phyloP scores from a whole-genome alignment of 2,113 vertebrate species.

The Cryptotis parvus region DNA sequence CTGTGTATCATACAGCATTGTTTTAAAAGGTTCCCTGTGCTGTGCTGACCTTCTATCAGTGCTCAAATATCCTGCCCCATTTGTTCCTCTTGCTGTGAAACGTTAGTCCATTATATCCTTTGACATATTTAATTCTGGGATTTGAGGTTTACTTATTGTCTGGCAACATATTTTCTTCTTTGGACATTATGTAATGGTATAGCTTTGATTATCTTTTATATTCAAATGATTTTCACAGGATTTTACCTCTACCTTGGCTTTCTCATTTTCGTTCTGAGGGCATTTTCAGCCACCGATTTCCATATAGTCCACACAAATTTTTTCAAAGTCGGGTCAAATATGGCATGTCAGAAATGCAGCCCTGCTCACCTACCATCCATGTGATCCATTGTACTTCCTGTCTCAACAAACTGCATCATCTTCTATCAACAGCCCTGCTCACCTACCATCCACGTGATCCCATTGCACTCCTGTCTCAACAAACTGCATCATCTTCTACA shows the following conservation, averaged over 20 bases:
- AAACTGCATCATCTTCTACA: conserved; percentile 30
- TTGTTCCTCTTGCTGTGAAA: not conserved
- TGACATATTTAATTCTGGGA: conserved; percentile 1
- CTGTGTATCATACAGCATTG: not conserved
- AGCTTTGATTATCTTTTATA: conserved; percentile 5
- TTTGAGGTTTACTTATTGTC: not conserved
- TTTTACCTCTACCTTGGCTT: not conserved
- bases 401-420: conserved; percentile 10
- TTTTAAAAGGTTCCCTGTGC: not conserved
- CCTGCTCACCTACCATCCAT: not conserved
- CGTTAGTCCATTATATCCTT: not conserved
- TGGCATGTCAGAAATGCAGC: conserved; percentile 42
- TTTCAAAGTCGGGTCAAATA: conserved; percentile 31
- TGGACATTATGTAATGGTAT: not conserved
- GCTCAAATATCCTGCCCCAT: not conserved
- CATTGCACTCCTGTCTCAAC: conserved; percentile 10
- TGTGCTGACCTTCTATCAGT: not conserved
- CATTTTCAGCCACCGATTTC: not conserved
- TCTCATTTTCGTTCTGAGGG: conserved; percentile 18
- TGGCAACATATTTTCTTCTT: not conserved
- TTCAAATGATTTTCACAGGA: not conserved
- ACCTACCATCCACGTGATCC: not conserved
- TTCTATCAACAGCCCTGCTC: conserved; percentile 18
- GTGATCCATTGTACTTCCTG: conserved; percentile 30
- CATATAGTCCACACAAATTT: conserved; percentile 1